A percentile compares a stretch with the other conserved stretches of the same genome.
These are phyloP conservation scores for Liopterus haemorrhoidalis DNA, from an alignment of 2,888 invertebrate species.

Conservation along the genomic window DNA sequence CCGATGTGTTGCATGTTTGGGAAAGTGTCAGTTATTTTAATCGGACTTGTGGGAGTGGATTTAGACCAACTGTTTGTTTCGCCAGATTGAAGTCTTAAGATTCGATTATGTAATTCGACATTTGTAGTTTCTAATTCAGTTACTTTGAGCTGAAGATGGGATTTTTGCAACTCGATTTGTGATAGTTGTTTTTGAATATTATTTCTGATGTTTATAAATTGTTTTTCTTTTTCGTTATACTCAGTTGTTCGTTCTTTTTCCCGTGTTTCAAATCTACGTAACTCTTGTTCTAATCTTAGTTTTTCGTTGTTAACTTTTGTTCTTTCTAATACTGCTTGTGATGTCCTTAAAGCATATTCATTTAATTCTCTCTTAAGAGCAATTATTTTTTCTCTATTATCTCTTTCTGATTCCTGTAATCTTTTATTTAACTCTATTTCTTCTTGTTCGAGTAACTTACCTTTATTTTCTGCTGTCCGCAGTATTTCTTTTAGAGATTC, in stretches of 20 bases:
- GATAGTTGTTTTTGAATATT: constrained; percentile 39
- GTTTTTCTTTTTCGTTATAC: constrained; percentile 37
- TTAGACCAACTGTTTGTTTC: constrained; percentile 4
- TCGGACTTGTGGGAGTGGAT: constrained; percentile 22
- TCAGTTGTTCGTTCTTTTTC: constrained; percentile 45
- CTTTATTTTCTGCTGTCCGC: constrained; percentile 45
- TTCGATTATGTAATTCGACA: constrained; percentile 41
- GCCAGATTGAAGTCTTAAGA: constrained; percentile 37
- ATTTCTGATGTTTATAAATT: constrained; percentile 37
- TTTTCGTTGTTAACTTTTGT: constrained; percentile 68
- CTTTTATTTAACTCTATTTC: constrained; percentile 37
- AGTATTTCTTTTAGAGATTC: constrained; percentile 45
- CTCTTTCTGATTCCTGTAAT: constrained; percentile 40
- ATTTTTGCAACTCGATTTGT: constrained; percentile 48
- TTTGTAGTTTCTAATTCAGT: constrained; percentile 44
- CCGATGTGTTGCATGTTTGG: constrained; percentile 11
- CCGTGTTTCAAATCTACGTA: constrained; percentile 53
- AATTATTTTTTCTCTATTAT: constrained; percentile 50
- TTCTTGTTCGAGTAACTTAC: constrained; percentile 36
- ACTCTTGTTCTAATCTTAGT: constrained; percentile 58
- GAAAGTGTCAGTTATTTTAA: constrained; percentile 27
- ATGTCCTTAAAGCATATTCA: constrained; percentile 65
- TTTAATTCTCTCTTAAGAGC: constrained; percentile 61
- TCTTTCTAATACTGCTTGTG: constrained; percentile 67
- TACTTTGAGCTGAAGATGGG: constrained; percentile 45